These are phyloP conservation scores for Nephila pilipes DNA, from an alignment of 1,140 invertebrate species.

Conservation along the genomic window DNA sequence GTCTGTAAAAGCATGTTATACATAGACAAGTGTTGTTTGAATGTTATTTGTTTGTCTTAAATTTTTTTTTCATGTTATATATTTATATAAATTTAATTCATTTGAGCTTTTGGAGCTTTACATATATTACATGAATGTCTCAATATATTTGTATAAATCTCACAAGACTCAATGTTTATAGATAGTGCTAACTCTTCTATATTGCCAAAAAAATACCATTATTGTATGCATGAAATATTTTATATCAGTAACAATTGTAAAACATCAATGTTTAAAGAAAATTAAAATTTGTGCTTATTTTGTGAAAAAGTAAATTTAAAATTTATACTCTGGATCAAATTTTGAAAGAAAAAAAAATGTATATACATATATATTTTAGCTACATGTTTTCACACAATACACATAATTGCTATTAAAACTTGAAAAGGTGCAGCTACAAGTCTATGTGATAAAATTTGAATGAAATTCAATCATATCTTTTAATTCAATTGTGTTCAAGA, in stretches of 20 bases:
- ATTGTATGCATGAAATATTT: not conserved
- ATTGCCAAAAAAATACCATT: not conserved
- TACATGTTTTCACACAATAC: constrained; percentile 88
- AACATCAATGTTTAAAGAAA: constrained; percentile 81
- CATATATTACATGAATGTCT: constrained; percentile 4
- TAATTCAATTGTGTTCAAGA: constrained; percentile 82
- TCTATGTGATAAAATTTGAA: constrained; percentile 88
- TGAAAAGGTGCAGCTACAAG: constrained; percentile 86
- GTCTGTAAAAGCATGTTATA: not conserved
- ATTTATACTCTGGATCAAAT: constrained; percentile 88
- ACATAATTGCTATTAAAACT: constrained; percentile 81
- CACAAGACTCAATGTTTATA: constrained; percentile 13
- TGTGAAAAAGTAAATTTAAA: constrained; percentile 85
- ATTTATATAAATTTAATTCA: constrained; percentile 19
- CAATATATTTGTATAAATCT: constrained; percentile 12
- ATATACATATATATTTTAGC: constrained; percentile 91
- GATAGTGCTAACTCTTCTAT: not conserved
- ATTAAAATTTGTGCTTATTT: not conserved
- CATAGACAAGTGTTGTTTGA: not conserved
- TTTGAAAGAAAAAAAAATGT: too few species aligned
- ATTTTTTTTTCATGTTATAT: not conserved
- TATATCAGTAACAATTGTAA: not conserved
- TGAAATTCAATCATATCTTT: constrained; percentile 91
- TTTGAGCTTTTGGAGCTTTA: constrained; percentile 1
- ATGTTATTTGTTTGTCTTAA: not conserved